Conservation (phyloP, 2,797 vertebrate species). For the Arnoldichthys spilopterus region DNA sequence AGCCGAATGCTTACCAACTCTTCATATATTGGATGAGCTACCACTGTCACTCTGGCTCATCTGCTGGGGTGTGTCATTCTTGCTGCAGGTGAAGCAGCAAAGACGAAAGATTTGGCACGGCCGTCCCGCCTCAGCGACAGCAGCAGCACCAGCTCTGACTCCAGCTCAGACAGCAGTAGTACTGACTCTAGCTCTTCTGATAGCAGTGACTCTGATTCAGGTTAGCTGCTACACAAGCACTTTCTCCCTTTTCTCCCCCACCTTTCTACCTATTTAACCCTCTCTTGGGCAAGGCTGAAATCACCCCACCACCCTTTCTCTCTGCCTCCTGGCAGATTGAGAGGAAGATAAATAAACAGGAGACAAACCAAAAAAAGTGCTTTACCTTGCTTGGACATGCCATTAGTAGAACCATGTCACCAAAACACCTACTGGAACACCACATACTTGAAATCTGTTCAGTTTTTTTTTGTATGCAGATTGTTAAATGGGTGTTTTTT, state of each 20-base stretch:
- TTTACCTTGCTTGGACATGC: slow-evolving; percentile 21
- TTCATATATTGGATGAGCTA: not conserved
- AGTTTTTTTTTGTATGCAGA: slow-evolving; percentile 23
- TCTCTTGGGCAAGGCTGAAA: slow-evolving; percentile 3
- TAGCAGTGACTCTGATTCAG: slow-evolving; percentile 84
- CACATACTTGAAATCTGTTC: slow-evolving; percentile 42
- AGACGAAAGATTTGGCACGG: slow-evolving; percentile 36
- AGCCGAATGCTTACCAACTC: not conserved
- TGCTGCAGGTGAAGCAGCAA: slow-evolving; percentile 66
- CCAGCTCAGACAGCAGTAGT: slow-evolving; percentile 67
- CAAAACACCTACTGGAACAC: slow-evolving; percentile 35
- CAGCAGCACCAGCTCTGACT: slow-evolving; percentile 72
- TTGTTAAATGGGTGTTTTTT: slow-evolving; percentile 41
- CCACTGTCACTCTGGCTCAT: slow-evolving; percentile 11
- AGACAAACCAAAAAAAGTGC: slow-evolving; percentile 26
- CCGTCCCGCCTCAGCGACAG: slow-evolving; percentile 76
- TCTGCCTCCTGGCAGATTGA: slow-evolving; percentile 23
- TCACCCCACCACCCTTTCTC: not conserved
- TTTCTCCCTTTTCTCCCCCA: not conserved
- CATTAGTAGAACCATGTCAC: slow-evolving; percentile 28
- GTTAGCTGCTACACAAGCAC: slow-evolving; percentile 73
- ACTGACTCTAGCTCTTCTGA: slow-evolving; percentile 78
- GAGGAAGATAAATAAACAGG: slow-evolving; percentile 11
- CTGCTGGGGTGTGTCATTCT: not conserved
- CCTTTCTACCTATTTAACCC: slow-evolving; percentile 27